These are phyloP conservation scores for Craseonycteris thonglongyai DNA, from an alignment of 2,113 vertebrate species.

Conservation along the genomic window DNA sequence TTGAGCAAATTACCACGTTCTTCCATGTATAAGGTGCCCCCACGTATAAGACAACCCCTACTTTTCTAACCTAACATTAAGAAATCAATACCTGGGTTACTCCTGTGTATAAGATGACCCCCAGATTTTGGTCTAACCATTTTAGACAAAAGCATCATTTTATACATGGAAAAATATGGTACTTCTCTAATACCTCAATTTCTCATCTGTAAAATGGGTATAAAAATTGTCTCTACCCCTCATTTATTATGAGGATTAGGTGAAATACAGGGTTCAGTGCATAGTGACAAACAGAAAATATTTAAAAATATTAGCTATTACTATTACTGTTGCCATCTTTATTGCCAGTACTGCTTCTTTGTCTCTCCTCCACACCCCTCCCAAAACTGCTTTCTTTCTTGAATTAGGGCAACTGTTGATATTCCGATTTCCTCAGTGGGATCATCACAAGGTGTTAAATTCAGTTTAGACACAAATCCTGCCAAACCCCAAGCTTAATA, in stretches of 20 bases:
- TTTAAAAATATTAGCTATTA: background rate
- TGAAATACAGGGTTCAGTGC: background rate
- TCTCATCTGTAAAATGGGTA: slow-evolving; percentile 7
- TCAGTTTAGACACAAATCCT: slow-evolving; percentile 11
- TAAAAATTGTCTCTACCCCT: background rate
- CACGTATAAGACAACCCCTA: no score
- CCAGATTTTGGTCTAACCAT: no score
- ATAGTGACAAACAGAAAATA: background rate
- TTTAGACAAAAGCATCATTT: no score
- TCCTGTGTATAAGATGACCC: no score
- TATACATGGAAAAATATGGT: no score
- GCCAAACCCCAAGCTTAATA: slow-evolving; percentile 29
- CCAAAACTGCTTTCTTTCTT: background rate
- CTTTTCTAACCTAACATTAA: no score
- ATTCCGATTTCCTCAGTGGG: background rate
- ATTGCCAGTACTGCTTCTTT: background rate
- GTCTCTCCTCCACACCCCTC: background rate
- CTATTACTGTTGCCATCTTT: background rate
- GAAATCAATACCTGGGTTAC: no score
- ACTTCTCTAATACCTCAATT: slow-evolving; percentile 2
- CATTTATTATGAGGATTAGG: background rate
- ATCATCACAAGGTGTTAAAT: background rate
- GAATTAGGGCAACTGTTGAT: background rate
- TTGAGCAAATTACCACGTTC: slow-evolving; percentile 20
- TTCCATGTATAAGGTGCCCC: no score